Conservation (phyloP, 2,113 vertebrate species). For the Conger conger region DNA sequence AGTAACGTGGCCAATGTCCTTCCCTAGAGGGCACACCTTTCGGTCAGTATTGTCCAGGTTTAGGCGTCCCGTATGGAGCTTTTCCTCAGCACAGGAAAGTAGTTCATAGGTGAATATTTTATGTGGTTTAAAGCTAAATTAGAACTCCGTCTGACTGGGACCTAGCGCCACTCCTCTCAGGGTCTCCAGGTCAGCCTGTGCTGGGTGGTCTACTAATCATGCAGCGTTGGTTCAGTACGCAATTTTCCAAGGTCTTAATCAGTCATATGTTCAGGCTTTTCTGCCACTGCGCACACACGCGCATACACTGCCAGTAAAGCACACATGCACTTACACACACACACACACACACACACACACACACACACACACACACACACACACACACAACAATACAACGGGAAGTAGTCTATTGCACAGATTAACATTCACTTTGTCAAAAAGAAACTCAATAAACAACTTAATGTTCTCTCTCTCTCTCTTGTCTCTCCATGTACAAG, state of each 20-base stretch:
- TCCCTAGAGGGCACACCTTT: not conserved
- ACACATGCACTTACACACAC: not conserved
- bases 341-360: not conserved
- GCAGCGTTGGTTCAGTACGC: not conserved
- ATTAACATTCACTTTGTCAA: constrained; percentile 19
- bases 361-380: constrained; percentile 30
- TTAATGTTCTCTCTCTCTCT: constrained; percentile 54
- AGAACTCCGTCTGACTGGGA: constrained; percentile 28
- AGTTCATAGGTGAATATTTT: constrained; percentile 48
- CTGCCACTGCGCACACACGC: constrained; percentile 22
- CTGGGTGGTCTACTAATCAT: not conserved
- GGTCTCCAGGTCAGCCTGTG: not conserved
- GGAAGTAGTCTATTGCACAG: not conserved
- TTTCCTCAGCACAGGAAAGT: constrained; percentile 51
- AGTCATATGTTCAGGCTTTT: not conserved
- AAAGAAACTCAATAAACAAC: constrained; percentile 45
- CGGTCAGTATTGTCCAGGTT: not conserved
- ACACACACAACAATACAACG: not conserved
- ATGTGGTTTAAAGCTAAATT: constrained; percentile 51
- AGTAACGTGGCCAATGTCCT: not conserved
- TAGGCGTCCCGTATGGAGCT: constrained; percentile 20
- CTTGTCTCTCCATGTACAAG: constrained; percentile 54
- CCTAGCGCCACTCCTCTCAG: constrained; percentile 42
- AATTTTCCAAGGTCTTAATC: not conserved
- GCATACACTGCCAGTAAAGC: not conserved